These are phyloP conservation scores for Onychomys torridus DNA, from an alignment of 2,797 vertebrate species.

Conservation along the genomic window DNA sequence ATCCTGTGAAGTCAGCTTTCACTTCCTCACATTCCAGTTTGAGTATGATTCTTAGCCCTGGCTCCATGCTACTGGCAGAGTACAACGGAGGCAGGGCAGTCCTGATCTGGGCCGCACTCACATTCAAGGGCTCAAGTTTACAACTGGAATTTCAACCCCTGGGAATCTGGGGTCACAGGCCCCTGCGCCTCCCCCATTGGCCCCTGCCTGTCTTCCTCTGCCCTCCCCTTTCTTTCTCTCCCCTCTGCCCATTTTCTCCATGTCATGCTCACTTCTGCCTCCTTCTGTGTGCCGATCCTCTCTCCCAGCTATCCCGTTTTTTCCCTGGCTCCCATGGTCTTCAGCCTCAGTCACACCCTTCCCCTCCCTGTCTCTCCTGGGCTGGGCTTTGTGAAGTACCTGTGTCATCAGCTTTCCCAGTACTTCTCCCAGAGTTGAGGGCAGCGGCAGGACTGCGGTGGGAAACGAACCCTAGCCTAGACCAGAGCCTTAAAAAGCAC, in stretches of 20 bases:
- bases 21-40: background rate
- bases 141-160: background rate
- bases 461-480: background rate
- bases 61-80: background rate
- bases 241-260: background rate
- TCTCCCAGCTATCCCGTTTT: background rate
- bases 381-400: background rate
- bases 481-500: background rate
- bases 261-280: background rate
- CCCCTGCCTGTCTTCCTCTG: background rate
- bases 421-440: background rate
- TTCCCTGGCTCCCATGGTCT: background rate
- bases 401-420: background rate
- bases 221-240: background rate
- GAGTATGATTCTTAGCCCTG: background rate
- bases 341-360: background rate
- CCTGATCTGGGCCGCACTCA: background rate
- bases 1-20: background rate
- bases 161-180: background rate
- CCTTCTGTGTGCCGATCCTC: background rate
- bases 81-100: background rate
- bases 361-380: background rate
- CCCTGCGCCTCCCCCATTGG: accelerated
- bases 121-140: background rate
- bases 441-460: background rate